Base-by-base conservation (phyloP, 1,140 invertebrate genomes). In the Micrasema longulum region DNA sequence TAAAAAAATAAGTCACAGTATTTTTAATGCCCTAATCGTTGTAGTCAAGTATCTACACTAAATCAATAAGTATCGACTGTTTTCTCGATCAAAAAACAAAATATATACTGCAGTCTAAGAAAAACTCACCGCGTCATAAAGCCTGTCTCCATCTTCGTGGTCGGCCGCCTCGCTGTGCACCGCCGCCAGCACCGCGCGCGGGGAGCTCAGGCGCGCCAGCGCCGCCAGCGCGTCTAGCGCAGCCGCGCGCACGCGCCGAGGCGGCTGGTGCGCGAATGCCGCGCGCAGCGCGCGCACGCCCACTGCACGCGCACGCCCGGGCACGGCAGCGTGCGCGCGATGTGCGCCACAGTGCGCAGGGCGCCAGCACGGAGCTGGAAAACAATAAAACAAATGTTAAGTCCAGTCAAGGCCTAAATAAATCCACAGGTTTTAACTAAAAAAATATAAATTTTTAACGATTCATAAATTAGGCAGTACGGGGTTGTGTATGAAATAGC, bases 221-320 rank as follows among this genome's bases (percentile, higher is more conserved):
- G 92, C 89, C 2, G 94, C 91, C 52, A 95, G 80, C 50, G 92
- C 90, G 79, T 96, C 94, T n/a, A 96, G 82, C 0, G 93, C 87
- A 2, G 93, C 91, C 76, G 94, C 92, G 10, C 93, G 84, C 0
- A 96, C 92, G 74, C 90, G 85, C 64, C 92, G 57, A 11, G 67
- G 55, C 20, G 74, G 83, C 94, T 92, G 18, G 86, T 85, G 14
- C 93, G 83, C 60, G 88, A 85, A 38, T 84, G 84, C 12, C 4
- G 88, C 87, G 10, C 87, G 86, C 72, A 85, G 82, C 12, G 81
- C 78, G 81, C 94, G 91, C 79, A 95, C 92, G n/a, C n/a, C n/a
- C n/a, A n/a, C n/a, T n/a, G n/a, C n/a, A n/a, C n/a, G n/a, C n/a
- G n/a, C n/a, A n/a, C n/a, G 65, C 93, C 92, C 45, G 90, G 91